Base-by-base conservation (phyloP, 2,888 invertebrate species). In the Hyppa rectilinea region DNA sequence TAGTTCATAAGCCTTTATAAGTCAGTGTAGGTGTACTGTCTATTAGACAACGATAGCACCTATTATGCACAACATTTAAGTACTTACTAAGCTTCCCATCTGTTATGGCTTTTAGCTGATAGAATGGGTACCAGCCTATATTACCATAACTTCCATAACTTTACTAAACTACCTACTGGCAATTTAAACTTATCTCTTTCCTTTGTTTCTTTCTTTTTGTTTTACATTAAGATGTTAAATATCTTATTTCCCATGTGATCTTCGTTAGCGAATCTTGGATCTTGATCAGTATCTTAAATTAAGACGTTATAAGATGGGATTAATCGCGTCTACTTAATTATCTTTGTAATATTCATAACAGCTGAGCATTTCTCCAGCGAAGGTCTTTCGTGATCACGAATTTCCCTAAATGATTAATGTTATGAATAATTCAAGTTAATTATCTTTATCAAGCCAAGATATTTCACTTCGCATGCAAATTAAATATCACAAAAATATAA, bases 381-480 rank as follows among this genome's bases (percentile, higher is more conserved):
- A 67, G 64, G 29, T 56, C 40, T 63, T 64, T 69, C 38, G 55
- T 61, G 56, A 66, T 63, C 56, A 31, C 31, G n/a, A 82, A 70
- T 71, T 80, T 65, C 43, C 65, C 50, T 63, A 62, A 83, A 80
- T 77, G 47, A 73, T 80, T 61, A 71, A 80, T 73, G 49, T 58
- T 36, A 72, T 71, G 63, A 74, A 82, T 82, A 63, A 71, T 56
- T 73, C 58, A 73, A 63, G 49, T 65, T 66, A 56, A 69, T n/a
- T 80, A 77, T 82, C 76, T 75, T 63, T 66, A 63, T 71, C 50
- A 74, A 68, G 49, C 26, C 5, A 56, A 63, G 50, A n/a, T 68
- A 71, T 69, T 72, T 50, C 66, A 43, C 45, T 65, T 67, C 7
- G 69, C 61, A 77, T 74, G 77, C 43, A 83, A 80, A 74, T 80